Base-by-base conservation (phyloP, 2,888 invertebrate genomes). In the Scelioninae gen. 2 region DNA sequence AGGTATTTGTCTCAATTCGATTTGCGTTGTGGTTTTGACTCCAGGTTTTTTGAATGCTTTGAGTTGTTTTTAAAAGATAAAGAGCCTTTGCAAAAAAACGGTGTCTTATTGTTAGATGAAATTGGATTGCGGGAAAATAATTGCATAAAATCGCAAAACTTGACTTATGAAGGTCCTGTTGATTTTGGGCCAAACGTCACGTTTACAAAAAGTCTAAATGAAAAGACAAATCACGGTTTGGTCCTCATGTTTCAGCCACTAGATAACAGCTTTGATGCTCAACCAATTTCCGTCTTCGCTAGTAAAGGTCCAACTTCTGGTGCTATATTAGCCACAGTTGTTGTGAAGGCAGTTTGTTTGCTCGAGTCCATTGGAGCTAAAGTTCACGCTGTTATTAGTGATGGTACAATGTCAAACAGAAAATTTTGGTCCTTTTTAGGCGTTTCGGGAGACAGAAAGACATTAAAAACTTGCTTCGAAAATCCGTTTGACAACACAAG, bases 311-410 rank as follows among this genome's bases (percentile, higher is more conserved):
- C 45, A 37, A 22, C 5, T 37, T 33, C 6, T 41, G 73, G 61
- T 10, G 19, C 10, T n/a, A 58, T 53, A 1, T 53, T 76, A 35
- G 75, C 73, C 7, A 16, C n/a, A n/a, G n/a, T n/a, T n/a, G n/a
- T n/a, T n/a, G n/a, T 52, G 10, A 35, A 52, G 10, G 18, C 60
- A 58, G 45, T 50, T 75, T 4, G 39, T 64, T 73, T 11, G 61
- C 69, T 57, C 72, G 70, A 10, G 74, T 76, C 31, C 73, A 75
- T 52, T 37, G 76, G 74, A 55, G 73, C 75, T 7, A 55, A 65
- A 50, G 39, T 77, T 9, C 72, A 75, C 57, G 77, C 68, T 1
- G 48, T 78, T 19, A 55, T 76, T 4, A 60, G 46, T 25, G 76
- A 78, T 50, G 77, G 76, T 13, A 77, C 75, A 16, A 4, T 16